Conservation (phyloP, 2,113 vertebrate species). For the Cichladusa arquata region DNA sequence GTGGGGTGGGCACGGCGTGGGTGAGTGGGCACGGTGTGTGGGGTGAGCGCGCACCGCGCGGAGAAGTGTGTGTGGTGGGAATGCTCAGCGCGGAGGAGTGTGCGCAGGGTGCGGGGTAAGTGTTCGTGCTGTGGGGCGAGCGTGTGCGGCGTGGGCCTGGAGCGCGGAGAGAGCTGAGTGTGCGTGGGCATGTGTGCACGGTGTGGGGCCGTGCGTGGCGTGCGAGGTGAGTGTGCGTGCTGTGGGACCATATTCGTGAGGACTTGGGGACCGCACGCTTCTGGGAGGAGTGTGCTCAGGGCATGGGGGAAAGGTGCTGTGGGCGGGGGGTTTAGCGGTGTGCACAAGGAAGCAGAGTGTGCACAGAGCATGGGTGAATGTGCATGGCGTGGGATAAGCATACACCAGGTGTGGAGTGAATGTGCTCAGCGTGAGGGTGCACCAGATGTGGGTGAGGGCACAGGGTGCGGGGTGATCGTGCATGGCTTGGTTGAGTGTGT, state of each 20-base stretch:
- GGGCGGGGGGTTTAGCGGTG: not conserved
- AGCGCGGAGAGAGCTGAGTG: not conserved
- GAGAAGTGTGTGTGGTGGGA: not conserved
- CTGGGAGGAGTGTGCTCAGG: not conserved
- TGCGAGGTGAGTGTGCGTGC: not conserved
- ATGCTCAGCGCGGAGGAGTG: not conserved
- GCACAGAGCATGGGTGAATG: not conserved
- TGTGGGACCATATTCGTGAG: accelerated
- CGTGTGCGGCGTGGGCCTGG: not conserved
- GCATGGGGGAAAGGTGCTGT: not conserved
- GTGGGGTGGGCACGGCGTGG: not conserved
- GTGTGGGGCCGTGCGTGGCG: not conserved
- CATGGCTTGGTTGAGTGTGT: not conserved
- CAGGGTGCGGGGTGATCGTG: not conserved
- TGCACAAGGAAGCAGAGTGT: not conserved
- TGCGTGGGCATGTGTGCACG: not conserved
- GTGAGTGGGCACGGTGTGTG: not conserved
- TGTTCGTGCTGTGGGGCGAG: not conserved
- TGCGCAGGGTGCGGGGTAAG: not conserved
- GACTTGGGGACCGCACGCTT: no score
- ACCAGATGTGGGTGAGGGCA: not conserved
- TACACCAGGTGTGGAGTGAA: not conserved
- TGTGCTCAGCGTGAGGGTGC: not conserved
- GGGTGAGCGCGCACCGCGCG: not conserved
- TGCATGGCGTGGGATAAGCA: not conserved